phyloP scores from a whole-genome alignment of 92 coral and sea anemone species.

The Ricordea florida region DNA sequence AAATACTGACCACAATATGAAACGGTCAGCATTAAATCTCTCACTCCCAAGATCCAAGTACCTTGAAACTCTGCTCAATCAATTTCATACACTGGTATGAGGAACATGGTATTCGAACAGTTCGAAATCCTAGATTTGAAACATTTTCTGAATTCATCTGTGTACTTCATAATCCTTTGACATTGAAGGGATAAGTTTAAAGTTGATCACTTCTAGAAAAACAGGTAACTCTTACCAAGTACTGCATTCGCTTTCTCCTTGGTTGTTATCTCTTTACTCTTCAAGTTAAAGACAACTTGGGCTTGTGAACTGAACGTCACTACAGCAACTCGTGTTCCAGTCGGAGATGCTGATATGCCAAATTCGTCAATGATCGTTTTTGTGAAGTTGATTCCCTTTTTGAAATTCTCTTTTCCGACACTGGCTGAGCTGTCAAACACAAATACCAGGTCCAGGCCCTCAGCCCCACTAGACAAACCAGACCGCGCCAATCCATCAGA shows the following conservation, averaged over 20 bases:
- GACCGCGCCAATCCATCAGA: constrained; percentile 93
- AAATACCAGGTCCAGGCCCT: constrained; percentile 94
- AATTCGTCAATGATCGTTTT: constrained; percentile 90
- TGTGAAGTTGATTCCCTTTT: constrained; percentile 89
- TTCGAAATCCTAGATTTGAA: no score
- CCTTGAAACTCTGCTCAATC: no score
- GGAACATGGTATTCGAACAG: no score
- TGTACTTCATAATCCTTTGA: no score
- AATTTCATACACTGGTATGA: no score
- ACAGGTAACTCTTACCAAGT: constrained; percentile 61
- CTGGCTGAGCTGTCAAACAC: constrained; percentile 98
- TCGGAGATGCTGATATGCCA: constrained; percentile 83
- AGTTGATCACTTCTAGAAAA: neutral
- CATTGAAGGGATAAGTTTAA: neutral
- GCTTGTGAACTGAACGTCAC: constrained; percentile 84
- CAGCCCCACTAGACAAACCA: constrained; percentile 97
- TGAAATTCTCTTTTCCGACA: constrained; percentile 83
- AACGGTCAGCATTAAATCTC: no score
- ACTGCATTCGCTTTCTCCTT: constrained; percentile 61
- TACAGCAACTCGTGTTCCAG: constrained; percentile 95
- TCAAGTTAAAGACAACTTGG: constrained; percentile 70
- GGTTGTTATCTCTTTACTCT: constrained; percentile 72
- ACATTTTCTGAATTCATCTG: no score
- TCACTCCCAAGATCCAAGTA: no score
- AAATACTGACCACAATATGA: no score